These are phyloP conservation scores for Tokudaia tokunoshimensis DNA, from an alignment of 2,797 vertebrate genomes.

Conservation along the genomic window DNA sequence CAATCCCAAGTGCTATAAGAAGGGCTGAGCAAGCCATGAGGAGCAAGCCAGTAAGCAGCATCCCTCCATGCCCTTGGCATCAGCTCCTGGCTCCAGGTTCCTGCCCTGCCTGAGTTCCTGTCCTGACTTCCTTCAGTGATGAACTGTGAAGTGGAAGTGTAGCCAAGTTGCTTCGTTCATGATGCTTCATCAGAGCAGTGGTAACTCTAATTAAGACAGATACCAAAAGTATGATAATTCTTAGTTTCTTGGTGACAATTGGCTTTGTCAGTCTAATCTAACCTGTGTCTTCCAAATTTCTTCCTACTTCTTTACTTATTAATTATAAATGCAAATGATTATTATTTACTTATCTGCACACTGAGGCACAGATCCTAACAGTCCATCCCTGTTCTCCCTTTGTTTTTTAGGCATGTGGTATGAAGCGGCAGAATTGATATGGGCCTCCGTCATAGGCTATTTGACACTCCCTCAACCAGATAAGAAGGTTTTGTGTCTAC, in stretches of 20 bases:
- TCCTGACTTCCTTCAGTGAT: neutral
- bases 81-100: too few relatives aligned
- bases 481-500: slow-evolving; percentile 92
- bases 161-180: neutral
- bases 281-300: neutral
- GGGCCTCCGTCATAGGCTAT: slow-evolving; percentile 94
- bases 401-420: slow-evolving; percentile 94
- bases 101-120: neutral
- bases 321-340: neutral
- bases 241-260: neutral
- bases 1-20: neutral
- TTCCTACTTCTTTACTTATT: neutral
- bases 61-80: neutral
- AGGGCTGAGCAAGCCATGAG: neutral
- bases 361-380: neutral
- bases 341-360: neutral
- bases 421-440: slow-evolving; percentile 94
- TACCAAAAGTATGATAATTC: neutral
- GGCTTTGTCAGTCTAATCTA: neutral
- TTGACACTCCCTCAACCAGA: slow-evolving; percentile 94
- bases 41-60: neutral
- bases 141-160: too few relatives aligned
- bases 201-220: neutral
- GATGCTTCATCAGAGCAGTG: neutral
- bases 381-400: neutral